Evolutionary conservation across 1,140 invertebrate species (phyloP), one percentile per base, ranked within the genome.

Genomic region (Achroia grisella): DNA sequence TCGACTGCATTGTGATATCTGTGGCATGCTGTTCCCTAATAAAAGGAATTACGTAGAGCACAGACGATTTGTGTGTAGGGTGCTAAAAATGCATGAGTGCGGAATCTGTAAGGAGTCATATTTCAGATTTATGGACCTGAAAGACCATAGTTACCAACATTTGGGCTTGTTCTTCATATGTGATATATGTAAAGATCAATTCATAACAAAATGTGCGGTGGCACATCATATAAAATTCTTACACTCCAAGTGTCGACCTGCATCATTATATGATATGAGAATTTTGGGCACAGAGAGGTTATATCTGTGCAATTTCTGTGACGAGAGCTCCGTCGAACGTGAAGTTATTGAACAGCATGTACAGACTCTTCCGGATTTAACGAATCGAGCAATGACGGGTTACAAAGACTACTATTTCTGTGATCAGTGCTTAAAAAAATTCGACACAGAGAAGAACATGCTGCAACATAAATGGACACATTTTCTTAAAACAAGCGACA

Each of bases 361-460:
- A 0, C 53, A 56, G 4, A 9, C 39, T 0, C 44, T 81, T 29
- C 71, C 77, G 8, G 63, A 79, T 42, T 56, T 75, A 8, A 50
- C 57, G 9, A 74, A 79, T 12, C 52, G 51, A 30, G 53, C 58
- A 1, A 66, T 60, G 49, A 79, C 70, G 0, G 63, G 61, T 2
- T 74, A 77, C n/a, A 62, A 71, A 46, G 70, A 78, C 47, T 79
- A 63, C 15, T 78, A 74, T 33, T 73, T 78, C 39, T 80, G 79
- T 39, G 71, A 78, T 39, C 65, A 76, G 12, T 78, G 77, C 15
- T 44, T 54, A 11, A 62, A 64, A 11, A 73, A 72, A 33, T 81
- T 80, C 59, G 62, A 57, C 8, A 65, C 60, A 0, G 75, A 81
- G 51, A 66, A 62, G 0, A 59, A 69, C 2, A 73, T 80, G 68